phyloP scores from a whole-genome alignment of 2,888 invertebrate genomes.

The Noctua comes region DNA sequence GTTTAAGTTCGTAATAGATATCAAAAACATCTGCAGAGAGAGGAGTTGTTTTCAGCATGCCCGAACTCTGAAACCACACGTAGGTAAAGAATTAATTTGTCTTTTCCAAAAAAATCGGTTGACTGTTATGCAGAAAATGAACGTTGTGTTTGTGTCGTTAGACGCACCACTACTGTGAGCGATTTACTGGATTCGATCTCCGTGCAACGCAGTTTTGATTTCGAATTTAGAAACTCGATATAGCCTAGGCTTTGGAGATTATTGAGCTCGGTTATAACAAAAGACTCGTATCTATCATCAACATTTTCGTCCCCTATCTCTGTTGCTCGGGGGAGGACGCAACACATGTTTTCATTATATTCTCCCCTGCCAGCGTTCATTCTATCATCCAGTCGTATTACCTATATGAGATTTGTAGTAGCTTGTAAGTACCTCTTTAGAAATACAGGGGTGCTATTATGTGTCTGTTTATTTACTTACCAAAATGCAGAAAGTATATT shows the following conservation, averaged over 20 bases:
- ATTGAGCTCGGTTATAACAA: background rate
- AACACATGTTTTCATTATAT: too few relatives aligned
- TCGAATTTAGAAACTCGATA: too few relatives aligned
- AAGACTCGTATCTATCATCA: too few relatives aligned
- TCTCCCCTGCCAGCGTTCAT: background rate
- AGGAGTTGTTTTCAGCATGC: background rate
- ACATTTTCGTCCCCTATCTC: too few relatives aligned
- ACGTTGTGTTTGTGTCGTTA: too few relatives aligned
- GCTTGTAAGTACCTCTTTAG: background rate
- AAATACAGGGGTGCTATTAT: background rate
- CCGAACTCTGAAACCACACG: too few relatives aligned
- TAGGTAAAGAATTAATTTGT: background rate
- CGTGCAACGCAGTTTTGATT: too few relatives aligned
- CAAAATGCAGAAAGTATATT: conserved; percentile 71
- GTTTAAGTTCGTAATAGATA: background rate
- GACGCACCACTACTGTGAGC: too few relatives aligned
- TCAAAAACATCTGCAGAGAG: background rate
- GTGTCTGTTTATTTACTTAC: conserved; percentile 68
- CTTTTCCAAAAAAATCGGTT: too few relatives aligned
- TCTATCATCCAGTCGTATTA: background rate
- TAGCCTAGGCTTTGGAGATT: background rate
- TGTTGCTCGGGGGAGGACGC: background rate
- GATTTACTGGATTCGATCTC: too few relatives aligned
- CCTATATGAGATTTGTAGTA: background rate
- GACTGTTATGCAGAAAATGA: background rate